Conservation (phyloP, 2,888 invertebrate species). For the Laspeyria flexula region DNA sequence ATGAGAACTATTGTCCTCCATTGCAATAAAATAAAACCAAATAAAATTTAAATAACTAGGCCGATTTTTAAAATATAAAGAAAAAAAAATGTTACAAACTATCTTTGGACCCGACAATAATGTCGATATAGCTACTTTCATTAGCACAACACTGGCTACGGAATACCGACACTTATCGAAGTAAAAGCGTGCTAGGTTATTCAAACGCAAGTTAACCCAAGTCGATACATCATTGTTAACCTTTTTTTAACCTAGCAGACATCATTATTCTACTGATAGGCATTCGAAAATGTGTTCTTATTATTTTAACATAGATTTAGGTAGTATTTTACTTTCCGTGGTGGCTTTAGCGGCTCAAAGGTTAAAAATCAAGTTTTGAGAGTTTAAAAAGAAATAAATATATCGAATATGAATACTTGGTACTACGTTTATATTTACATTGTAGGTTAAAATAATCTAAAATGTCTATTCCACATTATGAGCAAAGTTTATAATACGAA, state of each 20-base stretch:
- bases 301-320: too few relatives aligned
- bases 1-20: background rate
- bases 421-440: slow-evolving; percentile 16
- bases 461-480: too few relatives aligned
- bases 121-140: slow-evolving; percentile 22
- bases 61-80: slow-evolving; percentile 2
- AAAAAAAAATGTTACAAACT: background rate
- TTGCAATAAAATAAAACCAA: slow-evolving; percentile 2
- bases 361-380: background rate
- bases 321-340: too few relatives aligned
- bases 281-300: too few relatives aligned
- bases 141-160: slow-evolving; percentile 17
- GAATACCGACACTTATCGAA: slow-evolving; percentile 20
- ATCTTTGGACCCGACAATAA: slow-evolving; percentile 32
- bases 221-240: slow-evolving; percentile 26
- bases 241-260: background rate
- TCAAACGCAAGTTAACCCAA: slow-evolving; percentile 20
- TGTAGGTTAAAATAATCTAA: background rate
- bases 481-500: too few relatives aligned
- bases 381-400: background rate
- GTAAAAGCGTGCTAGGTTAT: slow-evolving; percentile 38
- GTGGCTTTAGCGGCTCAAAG: too few relatives aligned
- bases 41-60: slow-evolving; percentile 5
- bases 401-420: slow-evolving; percentile 18
- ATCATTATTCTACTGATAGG: too few relatives aligned